phyloP scores from a whole-genome alignment of 2,113 vertebrate species.

The Gopherus evgoodei region DNA sequence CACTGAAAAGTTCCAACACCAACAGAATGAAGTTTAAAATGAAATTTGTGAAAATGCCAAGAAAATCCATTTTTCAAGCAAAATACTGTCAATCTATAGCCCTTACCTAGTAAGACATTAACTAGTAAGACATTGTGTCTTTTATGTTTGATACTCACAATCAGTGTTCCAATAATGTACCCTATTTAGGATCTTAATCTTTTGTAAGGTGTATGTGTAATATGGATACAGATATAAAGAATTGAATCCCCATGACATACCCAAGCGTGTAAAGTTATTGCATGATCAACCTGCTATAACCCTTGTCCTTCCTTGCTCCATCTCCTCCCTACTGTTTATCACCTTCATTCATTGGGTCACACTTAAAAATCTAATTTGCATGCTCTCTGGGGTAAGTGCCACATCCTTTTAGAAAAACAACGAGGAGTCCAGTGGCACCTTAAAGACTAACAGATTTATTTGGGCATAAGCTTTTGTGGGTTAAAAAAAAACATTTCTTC shows the following conservation, averaged over 20 bases:
- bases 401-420: not conserved
- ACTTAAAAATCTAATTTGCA: accelerated
- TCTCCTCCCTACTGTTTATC: not conserved
- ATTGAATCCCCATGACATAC: accelerated
- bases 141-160: accelerated
- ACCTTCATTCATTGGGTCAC: not conserved
- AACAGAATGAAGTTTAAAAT: not conserved
- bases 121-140: too few species aligned
- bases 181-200: not conserved
- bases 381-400: accelerated
- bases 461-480: too few species aligned
- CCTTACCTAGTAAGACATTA: too few species aligned
- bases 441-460: too few species aligned
- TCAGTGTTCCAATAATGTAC: not conserved
- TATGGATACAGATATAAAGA: accelerated
- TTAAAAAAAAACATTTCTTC: too few species aligned
- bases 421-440: too few species aligned
- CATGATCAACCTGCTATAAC: accelerated
- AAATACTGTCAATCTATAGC: not conserved
- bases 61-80: not conserved
- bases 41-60: too few species aligned
- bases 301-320: accelerated
- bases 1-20: not conserved
- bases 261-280: accelerated
- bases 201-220: accelerated